Conservation (phyloP, 2,888 invertebrate genomes). For the Trissolcus brochymenae region DNA sequence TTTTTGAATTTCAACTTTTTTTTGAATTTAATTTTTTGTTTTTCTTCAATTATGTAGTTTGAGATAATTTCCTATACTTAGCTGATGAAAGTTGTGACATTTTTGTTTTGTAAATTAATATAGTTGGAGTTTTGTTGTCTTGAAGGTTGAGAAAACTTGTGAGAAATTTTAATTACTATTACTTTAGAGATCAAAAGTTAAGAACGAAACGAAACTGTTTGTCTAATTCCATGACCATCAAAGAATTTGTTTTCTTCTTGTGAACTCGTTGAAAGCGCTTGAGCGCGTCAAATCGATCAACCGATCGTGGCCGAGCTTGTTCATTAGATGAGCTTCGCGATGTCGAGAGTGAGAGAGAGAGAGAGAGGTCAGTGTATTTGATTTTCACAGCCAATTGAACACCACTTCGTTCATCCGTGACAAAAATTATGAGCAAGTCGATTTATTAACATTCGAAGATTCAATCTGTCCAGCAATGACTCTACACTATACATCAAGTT, state of each 20-base stretch:
- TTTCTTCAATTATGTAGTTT: background rate
- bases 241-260: slow-evolving; percentile 35
- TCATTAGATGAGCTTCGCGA: slow-evolving; percentile 38
- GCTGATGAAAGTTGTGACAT: too few relatives aligned
- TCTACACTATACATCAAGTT: slow-evolving; percentile 8
- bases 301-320: slow-evolving; percentile 26
- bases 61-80: too few relatives aligned
- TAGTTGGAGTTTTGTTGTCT: background rate
- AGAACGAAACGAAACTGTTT: slow-evolving; percentile 12
- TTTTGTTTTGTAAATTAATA: background rate
- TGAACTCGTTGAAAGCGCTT: slow-evolving; percentile 33
- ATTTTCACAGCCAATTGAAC: slow-evolving; percentile 52
- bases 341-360: slow-evolving; percentile 11
- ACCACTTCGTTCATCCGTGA: slow-evolving; percentile 34
- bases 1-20: background rate
- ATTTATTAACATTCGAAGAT: slow-evolving; percentile 37
- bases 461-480: slow-evolving; percentile 16
- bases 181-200: slow-evolving; percentile 7
- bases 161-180: too few relatives aligned
- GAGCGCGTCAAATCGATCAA: slow-evolving; percentile 42
- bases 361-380: slow-evolving; percentile 28
- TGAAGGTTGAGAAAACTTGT: too few relatives aligned
- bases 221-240: slow-evolving; percentile 34
- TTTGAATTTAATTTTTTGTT: background rate
- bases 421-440: slow-evolving; percentile 35